These are phyloP conservation scores for Motacilla alba DNA, from an alignment of 2,113 vertebrate genomes.

Conservation along the genomic window DNA sequence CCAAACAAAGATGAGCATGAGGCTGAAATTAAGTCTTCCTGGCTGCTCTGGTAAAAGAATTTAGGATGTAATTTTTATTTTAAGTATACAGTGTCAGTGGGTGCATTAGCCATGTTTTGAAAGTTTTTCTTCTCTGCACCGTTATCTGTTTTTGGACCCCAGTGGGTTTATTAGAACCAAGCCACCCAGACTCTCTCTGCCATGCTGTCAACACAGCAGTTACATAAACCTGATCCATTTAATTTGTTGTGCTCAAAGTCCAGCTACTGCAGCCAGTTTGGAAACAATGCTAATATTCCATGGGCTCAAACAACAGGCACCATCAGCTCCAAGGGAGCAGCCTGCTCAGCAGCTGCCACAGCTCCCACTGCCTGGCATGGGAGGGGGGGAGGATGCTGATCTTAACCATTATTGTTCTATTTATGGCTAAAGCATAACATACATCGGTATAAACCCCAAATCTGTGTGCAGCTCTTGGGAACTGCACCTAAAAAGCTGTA, in stretches of 20 bases:
- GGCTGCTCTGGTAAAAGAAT: not conserved
- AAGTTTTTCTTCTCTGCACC: not conserved
- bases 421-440: not conserved
- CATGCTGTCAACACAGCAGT: not conserved
- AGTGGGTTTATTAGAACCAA: not conserved
- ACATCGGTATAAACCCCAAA: not conserved
- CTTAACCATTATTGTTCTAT: not conserved
- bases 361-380: not conserved
- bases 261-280: not conserved
- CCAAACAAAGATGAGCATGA: not conserved
- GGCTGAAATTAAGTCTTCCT: not conserved
- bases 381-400: no score
- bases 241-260: not conserved
- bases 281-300: not conserved
- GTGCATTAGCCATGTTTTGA: not conserved
- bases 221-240: not conserved
- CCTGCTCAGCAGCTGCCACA: not conserved
- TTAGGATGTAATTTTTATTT: not conserved
- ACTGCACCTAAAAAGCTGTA: not conserved
- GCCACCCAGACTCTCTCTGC: not conserved
- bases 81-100: not conserved
- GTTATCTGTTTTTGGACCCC: not conserved
- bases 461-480: not conserved
- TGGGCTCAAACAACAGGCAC: not conserved
- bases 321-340: not conserved